These are phyloP conservation scores for Drosophila paulistorum DNA, from an alignment of 1,140 invertebrate genomes.

Conservation along the genomic window DNA sequence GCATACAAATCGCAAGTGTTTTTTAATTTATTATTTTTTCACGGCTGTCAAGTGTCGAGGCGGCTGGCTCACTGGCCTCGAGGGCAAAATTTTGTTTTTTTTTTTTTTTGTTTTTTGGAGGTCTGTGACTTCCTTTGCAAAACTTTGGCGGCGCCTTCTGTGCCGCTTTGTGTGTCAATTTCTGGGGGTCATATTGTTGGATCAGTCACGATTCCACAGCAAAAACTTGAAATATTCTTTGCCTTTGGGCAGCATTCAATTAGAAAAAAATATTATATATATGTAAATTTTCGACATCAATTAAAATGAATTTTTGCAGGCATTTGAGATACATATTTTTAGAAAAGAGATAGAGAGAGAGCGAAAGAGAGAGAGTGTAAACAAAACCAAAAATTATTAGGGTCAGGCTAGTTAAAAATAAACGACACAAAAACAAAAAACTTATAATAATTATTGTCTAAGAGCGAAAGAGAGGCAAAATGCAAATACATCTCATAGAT, in stretches of 20 bases:
- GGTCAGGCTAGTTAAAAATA: constrained; percentile 55
- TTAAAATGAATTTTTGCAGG: constrained; percentile 33
- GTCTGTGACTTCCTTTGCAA: constrained; percentile 35
- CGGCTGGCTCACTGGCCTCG: constrained; percentile 11
- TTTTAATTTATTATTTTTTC: constrained; percentile 31
- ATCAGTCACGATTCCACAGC: constrained; percentile 50
- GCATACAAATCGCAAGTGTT: constrained; percentile 24
- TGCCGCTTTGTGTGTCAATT: constrained; percentile 32
- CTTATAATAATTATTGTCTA: no score
- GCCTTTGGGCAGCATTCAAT: constrained; percentile 29
- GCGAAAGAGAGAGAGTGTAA: neutral
- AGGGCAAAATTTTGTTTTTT: constrained; percentile 27
- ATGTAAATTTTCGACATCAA: constrained; percentile 40
- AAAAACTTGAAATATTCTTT: constrained; percentile 7
- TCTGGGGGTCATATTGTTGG: constrained; percentile 39
- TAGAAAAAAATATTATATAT: constrained; percentile 14
- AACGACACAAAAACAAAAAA: neutral
- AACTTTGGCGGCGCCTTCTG: constrained; percentile 3
- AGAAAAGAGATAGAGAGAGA: neutral
- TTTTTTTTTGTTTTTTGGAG: constrained; percentile 25
- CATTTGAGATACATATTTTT: neutral
- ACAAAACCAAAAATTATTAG: constrained; percentile 42
- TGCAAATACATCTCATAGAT: neutral
- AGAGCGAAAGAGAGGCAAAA: neutral
- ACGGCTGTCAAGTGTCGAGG: constrained; percentile 51